Evolutionary conservation across 2,888 invertebrate species (phyloP), one percentile per base, ranked within the genome.

Genomic region (Clepsis dumicolana): DNA sequence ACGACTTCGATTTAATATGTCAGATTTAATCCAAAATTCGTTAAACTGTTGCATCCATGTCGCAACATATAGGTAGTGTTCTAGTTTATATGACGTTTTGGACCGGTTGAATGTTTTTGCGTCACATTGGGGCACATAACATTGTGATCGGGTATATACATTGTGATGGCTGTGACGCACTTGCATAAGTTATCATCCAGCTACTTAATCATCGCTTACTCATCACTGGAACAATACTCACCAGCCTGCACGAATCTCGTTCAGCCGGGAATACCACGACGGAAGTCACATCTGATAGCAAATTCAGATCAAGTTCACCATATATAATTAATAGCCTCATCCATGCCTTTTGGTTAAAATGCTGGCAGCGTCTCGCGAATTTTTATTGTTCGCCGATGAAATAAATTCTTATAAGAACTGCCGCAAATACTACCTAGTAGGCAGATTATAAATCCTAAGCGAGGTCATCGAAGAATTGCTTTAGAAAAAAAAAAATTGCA

Each of bases 311-410:
- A 70, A 71, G 78, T 71, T 59, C 41, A 69, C 71, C 72, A 79
- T 81, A 84, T 85, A 83, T 85, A 87, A 88, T 86, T 86, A 84
- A 87, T 76, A 71, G 76, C 78, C 71, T 77, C 76, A 80, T 81
- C 74, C 76, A 80, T 81, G 77, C 74, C 71, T 75, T 72, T 71
- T 74, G 74, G 80, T 87, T 84, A 79, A 80, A 70, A 89, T 89
- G 82, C 88, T 71, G 64, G 57, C 63, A 72, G 77, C 82, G 84
- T 84, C 70, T 72, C 24, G 70, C 72, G 75, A 75, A 67, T 85
- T 85, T 89, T 87, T 87, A 88, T 86, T 80, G 83, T 85, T 80
- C 77, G 72, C 72, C 76, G 72, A 79, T 79, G 80, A 82, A 85
- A 86, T 88, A 84, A 88, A 88, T 87, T 84, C 78, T 72, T 38